Evolutionary conservation across 92 coral and sea anemone species (phyloP).

Genomic region (Zoanthus solanderi): DNA sequence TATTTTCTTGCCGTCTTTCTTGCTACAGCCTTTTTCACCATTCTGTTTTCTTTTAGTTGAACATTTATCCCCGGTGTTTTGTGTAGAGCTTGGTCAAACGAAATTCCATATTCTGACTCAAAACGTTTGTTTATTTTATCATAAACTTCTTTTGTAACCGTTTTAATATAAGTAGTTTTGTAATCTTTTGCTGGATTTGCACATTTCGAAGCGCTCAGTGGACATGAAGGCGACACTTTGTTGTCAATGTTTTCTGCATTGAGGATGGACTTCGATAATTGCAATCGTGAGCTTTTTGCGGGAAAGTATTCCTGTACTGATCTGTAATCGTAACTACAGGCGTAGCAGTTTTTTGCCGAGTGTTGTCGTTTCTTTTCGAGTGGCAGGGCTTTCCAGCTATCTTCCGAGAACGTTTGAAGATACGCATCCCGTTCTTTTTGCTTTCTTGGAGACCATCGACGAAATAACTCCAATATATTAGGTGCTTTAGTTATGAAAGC

Average conservation of each 20-base stretch:
- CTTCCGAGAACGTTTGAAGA: background rate
- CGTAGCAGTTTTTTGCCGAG: constrained; percentile 2
- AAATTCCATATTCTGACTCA: constrained; percentile 5
- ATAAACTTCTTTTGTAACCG: background rate
- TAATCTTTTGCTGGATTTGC: background rate
- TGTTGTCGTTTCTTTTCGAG: background rate
- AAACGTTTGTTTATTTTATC: constrained; percentile 1
- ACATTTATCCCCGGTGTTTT: background rate
- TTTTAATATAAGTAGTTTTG: background rate
- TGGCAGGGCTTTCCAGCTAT: background rate
- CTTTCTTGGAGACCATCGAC: constrained; percentile 8
- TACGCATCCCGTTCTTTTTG: background rate
- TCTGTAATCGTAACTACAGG: background rate
- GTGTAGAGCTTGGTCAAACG: background rate
- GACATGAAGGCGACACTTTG: background rate
- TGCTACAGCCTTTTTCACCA: background rate
- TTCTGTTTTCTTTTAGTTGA: background rate
- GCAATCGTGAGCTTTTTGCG: background rate
- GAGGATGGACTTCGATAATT: background rate
- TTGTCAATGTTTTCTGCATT: background rate
- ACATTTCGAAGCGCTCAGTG: background rate
- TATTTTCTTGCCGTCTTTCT: constrained; percentile 1
- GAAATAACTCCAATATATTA: background rate
- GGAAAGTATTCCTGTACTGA: constrained; percentile 13
- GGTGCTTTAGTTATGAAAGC: background rate